A percentile compares a stretch with the other conserved stretches of the same genome.
Evolutionary conservation across 2,888 invertebrate species (phyloP).

Genomic region (Chymomyza procnemis): DNA sequence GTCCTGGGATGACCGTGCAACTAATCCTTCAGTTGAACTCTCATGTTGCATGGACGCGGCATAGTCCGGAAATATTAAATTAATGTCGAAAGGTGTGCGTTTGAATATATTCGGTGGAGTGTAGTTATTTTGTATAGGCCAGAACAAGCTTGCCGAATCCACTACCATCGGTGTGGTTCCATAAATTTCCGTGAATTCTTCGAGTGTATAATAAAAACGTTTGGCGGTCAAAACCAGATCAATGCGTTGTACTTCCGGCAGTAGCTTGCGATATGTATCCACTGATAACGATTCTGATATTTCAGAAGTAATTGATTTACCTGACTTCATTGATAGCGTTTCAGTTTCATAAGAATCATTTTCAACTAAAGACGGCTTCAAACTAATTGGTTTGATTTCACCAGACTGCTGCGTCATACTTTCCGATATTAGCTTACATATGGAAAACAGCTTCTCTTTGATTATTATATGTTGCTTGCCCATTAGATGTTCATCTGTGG

Average conservation of each 20-base stretch:
- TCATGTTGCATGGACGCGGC: constrained; percentile 43
- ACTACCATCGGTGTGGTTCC: constrained; percentile 40
- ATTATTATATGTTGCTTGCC: constrained; percentile 65
- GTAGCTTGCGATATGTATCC: constrained; percentile 47
- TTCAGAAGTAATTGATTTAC: accelerated
- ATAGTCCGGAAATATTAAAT: constrained; percentile 69
- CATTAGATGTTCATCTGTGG: constrained; percentile 66
- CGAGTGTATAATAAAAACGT: constrained; percentile 61
- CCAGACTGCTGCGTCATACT: not conserved
- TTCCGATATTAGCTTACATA: constrained; percentile 37
- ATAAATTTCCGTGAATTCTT: constrained; percentile 51
- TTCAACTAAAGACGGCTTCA: not conserved
- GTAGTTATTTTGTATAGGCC: constrained; percentile 72
- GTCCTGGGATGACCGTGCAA: not conserved
- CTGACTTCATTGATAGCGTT: not conserved
- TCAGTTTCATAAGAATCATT: not conserved
- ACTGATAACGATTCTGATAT: constrained; percentile 16
- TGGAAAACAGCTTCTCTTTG: constrained; percentile 53
- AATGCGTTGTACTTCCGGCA: constrained; percentile 73
- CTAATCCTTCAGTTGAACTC: constrained; percentile 25
- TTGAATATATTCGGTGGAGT: constrained; percentile 64
- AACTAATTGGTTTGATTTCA: too few relatives aligned
- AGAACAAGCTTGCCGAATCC: constrained; percentile 65
- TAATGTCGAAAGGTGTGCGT: constrained; percentile 71
- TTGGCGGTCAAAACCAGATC: constrained; percentile 64